phyloP scores from a whole-genome alignment of 2,888 invertebrate genomes.

The Helobdella robusta region DNA sequence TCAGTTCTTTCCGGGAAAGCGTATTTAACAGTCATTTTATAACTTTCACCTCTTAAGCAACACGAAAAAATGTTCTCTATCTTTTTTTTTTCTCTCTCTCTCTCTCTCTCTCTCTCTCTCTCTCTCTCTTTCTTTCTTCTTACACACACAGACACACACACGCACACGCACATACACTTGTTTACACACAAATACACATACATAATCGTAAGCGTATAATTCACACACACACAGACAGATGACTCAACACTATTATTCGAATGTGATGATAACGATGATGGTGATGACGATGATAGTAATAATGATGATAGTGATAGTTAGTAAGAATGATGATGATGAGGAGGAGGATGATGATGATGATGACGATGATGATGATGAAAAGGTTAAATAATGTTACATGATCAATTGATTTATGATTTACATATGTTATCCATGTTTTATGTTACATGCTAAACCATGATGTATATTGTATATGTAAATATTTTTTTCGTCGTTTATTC shows the following conservation, averaged over 20 bases:
- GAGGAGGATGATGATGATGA: not conserved
- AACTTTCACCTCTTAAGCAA: not conserved
- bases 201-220: no score
- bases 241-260: not conserved
- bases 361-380: not conserved
- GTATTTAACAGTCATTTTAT: not conserved
- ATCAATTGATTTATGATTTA: no score
- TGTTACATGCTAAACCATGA: no score
- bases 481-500: no score
- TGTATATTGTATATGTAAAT: no score
- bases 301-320: no score
- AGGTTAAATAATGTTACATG: not conserved
- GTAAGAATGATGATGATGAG: not conserved
- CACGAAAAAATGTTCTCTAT: not conserved
- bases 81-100: not conserved
- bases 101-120: not conserved
- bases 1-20: not conserved
- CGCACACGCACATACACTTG: no score
- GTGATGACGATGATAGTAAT: no score
- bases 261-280: no score
- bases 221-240: constrained; percentile 1
- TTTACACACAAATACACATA: not conserved
- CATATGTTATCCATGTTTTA: no score
- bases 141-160: not conserved
- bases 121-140: constrained; percentile 8